Percentiles rank a stretch among this genome's conserved stretches.
phyloP scores from a whole-genome alignment of 2,113 vertebrate species.

The Gadus chalcogrammus region DNA sequence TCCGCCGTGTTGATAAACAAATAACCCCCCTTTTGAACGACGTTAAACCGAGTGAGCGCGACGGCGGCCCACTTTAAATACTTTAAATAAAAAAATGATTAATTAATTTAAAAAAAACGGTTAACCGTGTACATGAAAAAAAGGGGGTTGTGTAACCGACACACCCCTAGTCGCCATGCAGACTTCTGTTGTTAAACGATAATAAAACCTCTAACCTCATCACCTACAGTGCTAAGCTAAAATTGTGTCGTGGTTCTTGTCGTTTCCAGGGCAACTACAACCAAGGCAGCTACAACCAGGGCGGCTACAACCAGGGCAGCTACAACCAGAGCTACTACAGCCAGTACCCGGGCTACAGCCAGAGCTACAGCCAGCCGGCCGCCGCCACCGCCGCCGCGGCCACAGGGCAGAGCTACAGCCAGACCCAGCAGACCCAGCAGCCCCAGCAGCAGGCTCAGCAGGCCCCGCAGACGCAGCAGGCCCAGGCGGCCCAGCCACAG shows the following conservation, averaged over 20 bases:
- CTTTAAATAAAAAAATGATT: no score
- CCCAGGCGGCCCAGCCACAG: conserved; percentile 66
- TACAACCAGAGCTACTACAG: conserved; percentile 83
- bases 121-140: no score
- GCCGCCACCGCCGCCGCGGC: conserved; percentile 24
- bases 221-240: not conserved
- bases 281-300: conserved; percentile 63
- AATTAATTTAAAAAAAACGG: no score
- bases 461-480: conserved; percentile 48
- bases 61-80: no score
- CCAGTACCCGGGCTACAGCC: conserved; percentile 80
- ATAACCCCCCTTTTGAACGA: no score
- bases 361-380: conserved; percentile 80
- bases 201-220: not conserved
- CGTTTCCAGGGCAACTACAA: not conserved
- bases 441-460: conserved; percentile 54
- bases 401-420: conserved; percentile 77
- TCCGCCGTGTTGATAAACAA: no score
- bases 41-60: no score
- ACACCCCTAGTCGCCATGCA: not conserved
- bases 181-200: not conserved
- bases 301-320: conserved; percentile 76
- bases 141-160: no score
- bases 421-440: conserved; percentile 66
- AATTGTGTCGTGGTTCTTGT: not conserved